These are phyloP conservation scores for Cremastinae sp. DNA, from an alignment of 2,888 invertebrate genomes.

Conservation along the genomic window DNA sequence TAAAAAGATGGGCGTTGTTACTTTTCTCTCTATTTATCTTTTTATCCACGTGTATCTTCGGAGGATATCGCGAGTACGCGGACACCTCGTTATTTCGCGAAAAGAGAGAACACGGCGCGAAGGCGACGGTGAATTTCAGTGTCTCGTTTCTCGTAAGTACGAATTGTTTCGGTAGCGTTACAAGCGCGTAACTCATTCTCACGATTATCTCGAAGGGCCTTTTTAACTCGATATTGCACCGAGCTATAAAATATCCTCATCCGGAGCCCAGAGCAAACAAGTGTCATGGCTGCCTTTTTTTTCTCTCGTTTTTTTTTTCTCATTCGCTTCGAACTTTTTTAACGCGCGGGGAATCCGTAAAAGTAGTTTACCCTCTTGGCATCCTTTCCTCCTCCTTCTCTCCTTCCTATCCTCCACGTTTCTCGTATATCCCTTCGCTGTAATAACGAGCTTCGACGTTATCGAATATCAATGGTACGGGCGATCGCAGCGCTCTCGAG, in stretches of 20 bases:
- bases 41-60: conserved; percentile 24
- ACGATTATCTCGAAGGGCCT: conserved; percentile 56
- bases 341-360: conserved; percentile 69
- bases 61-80: conserved; percentile 44
- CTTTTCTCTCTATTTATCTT: conserved; percentile 30
- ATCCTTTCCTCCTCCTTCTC: conserved; percentile 47
- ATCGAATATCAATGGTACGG: conserved; percentile 69
- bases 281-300: no score
- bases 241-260: neutral
- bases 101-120: conserved; percentile 27
- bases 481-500: conserved; percentile 18
- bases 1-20: neutral
- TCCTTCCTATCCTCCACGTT: conserved; percentile 33
- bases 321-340: conserved; percentile 27
- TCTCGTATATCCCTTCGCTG: conserved; percentile 58
- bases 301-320: conserved; percentile 16
- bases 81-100: conserved; percentile 54
- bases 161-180: conserved; percentile 54
- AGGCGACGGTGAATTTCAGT: conserved; percentile 4
- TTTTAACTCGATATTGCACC: conserved; percentile 48
- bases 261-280: neutral
- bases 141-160: conserved; percentile 48
- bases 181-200: conserved; percentile 62
- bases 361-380: conserved; percentile 64
- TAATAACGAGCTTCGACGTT: conserved; percentile 75